These are phyloP conservation scores for Callinectes sapidus DNA, from an alignment of 2,888 invertebrate species.

Conservation along the genomic window DNA sequence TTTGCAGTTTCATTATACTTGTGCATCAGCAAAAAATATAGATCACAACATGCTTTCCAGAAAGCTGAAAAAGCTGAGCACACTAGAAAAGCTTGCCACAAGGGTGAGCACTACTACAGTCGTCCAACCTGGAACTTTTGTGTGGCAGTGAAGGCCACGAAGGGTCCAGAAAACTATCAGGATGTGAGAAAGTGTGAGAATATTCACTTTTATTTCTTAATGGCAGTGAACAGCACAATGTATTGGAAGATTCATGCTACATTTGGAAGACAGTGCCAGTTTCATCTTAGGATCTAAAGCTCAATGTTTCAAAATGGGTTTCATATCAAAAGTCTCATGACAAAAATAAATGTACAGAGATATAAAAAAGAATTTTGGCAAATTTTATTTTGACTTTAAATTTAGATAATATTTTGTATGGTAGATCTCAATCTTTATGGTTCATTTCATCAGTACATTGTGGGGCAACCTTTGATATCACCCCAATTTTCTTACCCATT, in stretches of 20 bases:
- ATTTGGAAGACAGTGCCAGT: slow-evolving; percentile 13
- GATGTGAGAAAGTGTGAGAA: not conserved
- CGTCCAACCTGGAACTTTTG: not conserved
- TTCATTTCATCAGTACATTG: not conserved
- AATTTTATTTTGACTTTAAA: not conserved
- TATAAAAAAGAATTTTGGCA: not conserved
- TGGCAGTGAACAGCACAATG: not conserved
- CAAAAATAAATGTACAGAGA: not conserved
- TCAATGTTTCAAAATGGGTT: not conserved
- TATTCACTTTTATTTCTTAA: not conserved
- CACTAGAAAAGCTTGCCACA: slow-evolving; percentile 1
- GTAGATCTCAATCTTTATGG: not conserved
- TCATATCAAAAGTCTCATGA: slow-evolving; percentile 32
- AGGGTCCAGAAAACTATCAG: slow-evolving; percentile 2
- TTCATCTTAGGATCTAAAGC: not conserved
- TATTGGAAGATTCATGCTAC: slow-evolving; percentile 22
- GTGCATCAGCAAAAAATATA: not conserved
- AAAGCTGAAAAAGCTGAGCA: slow-evolving; percentile 1
- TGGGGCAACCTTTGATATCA: slow-evolving; percentile 53
- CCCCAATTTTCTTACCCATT: slow-evolving; percentile 47
- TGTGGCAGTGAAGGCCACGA: not conserved
- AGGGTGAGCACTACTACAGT: slow-evolving; percentile 17
- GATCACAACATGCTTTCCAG: slow-evolving; percentile 6
- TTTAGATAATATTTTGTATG: not conserved
- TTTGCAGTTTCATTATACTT: not conserved